Conservation (phyloP, 2,797 vertebrate species). For the Paedocypris micromegethes region DNA sequence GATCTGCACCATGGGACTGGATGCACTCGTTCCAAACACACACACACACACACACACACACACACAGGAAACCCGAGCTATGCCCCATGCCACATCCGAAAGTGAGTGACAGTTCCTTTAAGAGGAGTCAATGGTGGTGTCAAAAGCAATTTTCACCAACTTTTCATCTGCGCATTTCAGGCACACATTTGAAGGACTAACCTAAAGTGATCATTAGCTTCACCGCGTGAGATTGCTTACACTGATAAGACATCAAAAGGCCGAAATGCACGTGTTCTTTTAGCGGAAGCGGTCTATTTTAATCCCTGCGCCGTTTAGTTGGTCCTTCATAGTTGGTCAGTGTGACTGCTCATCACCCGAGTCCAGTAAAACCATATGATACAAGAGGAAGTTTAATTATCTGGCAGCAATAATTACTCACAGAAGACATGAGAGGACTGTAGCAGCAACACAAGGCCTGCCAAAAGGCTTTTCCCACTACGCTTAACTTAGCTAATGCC, state of each 20-base stretch:
- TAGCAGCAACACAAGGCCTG: constrained; percentile 3
- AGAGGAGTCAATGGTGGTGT: constrained; percentile 52
- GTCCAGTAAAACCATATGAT: background rate
- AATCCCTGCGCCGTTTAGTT: constrained; percentile 4
- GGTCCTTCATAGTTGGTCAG: background rate
- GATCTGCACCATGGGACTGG: constrained; percentile 22
- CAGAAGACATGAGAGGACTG: background rate
- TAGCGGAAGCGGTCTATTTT: background rate
- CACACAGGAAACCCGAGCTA: constrained; percentile 15
- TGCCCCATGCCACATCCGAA: constrained; percentile 25
- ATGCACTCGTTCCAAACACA: constrained; percentile 39
- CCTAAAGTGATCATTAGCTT: constrained; percentile 22
- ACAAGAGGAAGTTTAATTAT: background rate
- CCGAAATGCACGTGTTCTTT: background rate
- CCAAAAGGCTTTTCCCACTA: constrained; percentile 13
- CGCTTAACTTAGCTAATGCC: constrained; percentile 8
- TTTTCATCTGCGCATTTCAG: constrained; percentile 42
- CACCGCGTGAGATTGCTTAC: constrained; percentile 19
- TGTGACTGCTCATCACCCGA: background rate
- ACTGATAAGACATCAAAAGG: constrained; percentile 8
- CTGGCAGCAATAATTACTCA: background rate
- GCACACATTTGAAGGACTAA: constrained; percentile 37
- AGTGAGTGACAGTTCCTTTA: constrained; percentile 50
- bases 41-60: constrained; percentile 24
- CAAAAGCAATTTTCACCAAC: constrained; percentile 43